A percentile compares a stretch with the other conserved stretches of the same genome.
phyloP scores from a whole-genome alignment of 2,888 invertebrate genomes.

The Rutpela maculata region DNA sequence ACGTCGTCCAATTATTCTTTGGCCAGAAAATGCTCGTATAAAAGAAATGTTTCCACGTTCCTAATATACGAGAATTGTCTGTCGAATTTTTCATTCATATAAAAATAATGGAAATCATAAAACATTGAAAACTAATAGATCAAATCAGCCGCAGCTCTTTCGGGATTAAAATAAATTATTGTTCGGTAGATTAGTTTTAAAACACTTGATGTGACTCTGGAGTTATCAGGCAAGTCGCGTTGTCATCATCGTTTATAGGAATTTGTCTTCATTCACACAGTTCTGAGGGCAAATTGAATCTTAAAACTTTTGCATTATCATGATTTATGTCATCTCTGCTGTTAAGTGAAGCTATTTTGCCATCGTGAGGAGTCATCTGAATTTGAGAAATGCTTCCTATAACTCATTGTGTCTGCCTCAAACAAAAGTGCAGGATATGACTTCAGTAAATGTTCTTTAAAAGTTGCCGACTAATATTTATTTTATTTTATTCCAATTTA shows the following conservation, averaged over 20 bases:
- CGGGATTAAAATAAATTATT: slow-evolving; percentile 43
- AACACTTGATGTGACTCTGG: slow-evolving; percentile 23
- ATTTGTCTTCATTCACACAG: slow-evolving; percentile 66
- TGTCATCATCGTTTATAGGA: slow-evolving; percentile 54
- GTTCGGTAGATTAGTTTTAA: slow-evolving; percentile 45
- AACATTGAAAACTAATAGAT: slow-evolving; percentile 19
- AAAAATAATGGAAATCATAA: not conserved
- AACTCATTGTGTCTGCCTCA: slow-evolving; percentile 39
- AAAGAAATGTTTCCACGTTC: too few relatives aligned
- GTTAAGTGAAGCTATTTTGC: slow-evolving; percentile 61
- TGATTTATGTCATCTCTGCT: slow-evolving; percentile 64
- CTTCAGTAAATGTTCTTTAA: not conserved
- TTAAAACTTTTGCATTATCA: slow-evolving; percentile 69
- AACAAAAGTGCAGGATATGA: slow-evolving; percentile 26
- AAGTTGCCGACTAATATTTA: not conserved
- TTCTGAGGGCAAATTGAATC: slow-evolving; percentile 67
- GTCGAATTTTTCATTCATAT: not conserved
- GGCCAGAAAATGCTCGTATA: too few relatives aligned
- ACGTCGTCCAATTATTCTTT: too few relatives aligned
- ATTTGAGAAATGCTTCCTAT: slow-evolving; percentile 63
- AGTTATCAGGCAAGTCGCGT: slow-evolving; percentile 34
- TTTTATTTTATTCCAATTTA: not conserved
- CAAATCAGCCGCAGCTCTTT: not conserved
- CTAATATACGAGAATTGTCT: not conserved
- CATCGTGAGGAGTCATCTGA: slow-evolving; percentile 49